phyloP scores from a whole-genome alignment of 2,113 vertebrate genomes.

The Halichoeres trimaculatus region DNA sequence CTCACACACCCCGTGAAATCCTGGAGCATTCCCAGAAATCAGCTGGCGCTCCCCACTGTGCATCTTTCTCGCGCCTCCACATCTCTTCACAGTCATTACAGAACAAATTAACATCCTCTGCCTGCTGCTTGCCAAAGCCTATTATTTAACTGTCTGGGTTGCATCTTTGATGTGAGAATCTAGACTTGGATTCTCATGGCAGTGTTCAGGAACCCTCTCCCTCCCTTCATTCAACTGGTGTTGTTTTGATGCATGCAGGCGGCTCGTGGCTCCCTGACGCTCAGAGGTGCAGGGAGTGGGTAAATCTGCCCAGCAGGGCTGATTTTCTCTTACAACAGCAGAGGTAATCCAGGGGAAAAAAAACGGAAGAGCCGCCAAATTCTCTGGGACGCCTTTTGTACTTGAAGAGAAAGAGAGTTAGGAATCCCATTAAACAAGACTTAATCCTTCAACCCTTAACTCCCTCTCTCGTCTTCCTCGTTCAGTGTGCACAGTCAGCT shows the following conservation, averaged over 20 bases:
- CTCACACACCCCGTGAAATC: constrained; percentile 20
- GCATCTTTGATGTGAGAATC: constrained; percentile 53
- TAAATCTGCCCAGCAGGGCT: constrained; percentile 42
- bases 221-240: constrained; percentile 27
- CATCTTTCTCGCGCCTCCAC: constrained; percentile 48
- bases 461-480: constrained; percentile 33
- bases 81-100: constrained; percentile 61
- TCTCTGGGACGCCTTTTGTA: constrained; percentile 60
- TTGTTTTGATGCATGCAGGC: constrained; percentile 43
- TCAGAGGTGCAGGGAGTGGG: constrained; percentile 42
- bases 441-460: constrained; percentile 60
- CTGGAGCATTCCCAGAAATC: constrained; percentile 49
- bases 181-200: constrained; percentile 38
- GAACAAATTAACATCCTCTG: constrained; percentile 64
- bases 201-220: constrained; percentile 23
- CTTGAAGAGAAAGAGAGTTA: constrained; percentile 56
- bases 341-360: constrained; percentile 45
- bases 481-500: constrained; percentile 48
- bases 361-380: constrained; percentile 34
- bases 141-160: constrained; percentile 63
- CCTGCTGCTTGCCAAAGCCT: constrained; percentile 56
- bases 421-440: constrained; percentile 71
- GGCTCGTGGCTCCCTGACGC: constrained; percentile 7
- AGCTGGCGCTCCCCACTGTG: constrained; percentile 45
- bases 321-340: constrained; percentile 34